Evolutionary conservation across 2,113 vertebrate genomes (phyloP).

Genomic region (Hippopotamus amphibius): DNA sequence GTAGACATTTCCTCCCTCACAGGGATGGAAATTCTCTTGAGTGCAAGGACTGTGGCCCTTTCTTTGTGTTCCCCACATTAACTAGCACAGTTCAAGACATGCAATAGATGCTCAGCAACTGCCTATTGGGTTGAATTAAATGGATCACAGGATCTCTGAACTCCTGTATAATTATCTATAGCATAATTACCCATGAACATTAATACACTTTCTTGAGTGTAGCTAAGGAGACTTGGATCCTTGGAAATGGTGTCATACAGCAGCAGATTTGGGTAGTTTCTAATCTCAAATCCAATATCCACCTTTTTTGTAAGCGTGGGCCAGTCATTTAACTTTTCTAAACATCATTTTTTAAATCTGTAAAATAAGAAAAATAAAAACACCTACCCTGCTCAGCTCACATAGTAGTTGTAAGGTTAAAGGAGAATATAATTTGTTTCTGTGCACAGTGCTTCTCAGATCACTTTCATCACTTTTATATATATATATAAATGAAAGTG

Average conservation of each 20-base stretch:
- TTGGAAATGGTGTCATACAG: background rate
- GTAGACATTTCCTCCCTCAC: background rate
- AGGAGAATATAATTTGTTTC: background rate
- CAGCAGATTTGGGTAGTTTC: background rate
- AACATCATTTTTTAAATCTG: background rate
- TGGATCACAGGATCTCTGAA: background rate
- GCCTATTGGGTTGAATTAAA: background rate
- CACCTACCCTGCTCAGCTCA: background rate
- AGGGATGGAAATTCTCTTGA: background rate
- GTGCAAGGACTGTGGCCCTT: background rate
- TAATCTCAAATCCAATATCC: background rate
- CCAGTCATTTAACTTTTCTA: background rate
- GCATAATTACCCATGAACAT: background rate
- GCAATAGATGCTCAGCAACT: background rate
- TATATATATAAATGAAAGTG: background rate
- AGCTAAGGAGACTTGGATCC: background rate
- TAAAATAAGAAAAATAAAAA: conserved; percentile 42
- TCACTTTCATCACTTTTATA: too few species aligned
- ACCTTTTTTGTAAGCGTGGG: background rate
- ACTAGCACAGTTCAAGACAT: background rate
- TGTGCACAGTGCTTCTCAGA: too few species aligned
- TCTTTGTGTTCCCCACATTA: background rate
- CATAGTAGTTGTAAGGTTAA: background rate
- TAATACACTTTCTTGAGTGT: background rate
- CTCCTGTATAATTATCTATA: background rate